These are phyloP conservation scores for Drosophila paracracens DNA, from an alignment of 2,888 invertebrate species.

Conservation along the genomic window DNA sequence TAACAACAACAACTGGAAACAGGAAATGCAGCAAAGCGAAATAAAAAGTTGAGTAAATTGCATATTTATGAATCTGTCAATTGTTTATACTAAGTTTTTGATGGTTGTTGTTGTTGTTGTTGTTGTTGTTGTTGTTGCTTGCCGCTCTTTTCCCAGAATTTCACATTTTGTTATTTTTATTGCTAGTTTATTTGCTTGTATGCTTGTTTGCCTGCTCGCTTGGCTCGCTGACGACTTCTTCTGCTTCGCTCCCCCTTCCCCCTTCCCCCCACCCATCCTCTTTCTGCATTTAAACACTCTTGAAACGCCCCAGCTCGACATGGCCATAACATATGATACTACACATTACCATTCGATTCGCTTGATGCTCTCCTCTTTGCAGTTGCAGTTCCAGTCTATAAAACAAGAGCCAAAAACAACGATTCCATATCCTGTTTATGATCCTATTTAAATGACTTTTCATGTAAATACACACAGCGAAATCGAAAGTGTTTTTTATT, in stretches of 20 bases:
- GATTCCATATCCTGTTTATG: conserved; percentile 34
- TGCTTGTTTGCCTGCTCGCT: not conserved
- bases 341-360: conserved; percentile 50
- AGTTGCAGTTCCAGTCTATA: conserved; percentile 35
- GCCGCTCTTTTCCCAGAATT: conserved; percentile 66
- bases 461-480: conserved; percentile 3
- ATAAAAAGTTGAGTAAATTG: conserved; percentile 80
- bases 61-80: conserved; percentile 82
- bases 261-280: not conserved
- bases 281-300: conserved; percentile 37
- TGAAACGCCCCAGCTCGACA: conserved; percentile 32
- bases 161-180: conserved; percentile 64
- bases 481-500: not conserved
- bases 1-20: conserved; percentile 66
- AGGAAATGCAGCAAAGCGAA: conserved; percentile 80
- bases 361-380: conserved; percentile 32
- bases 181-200: conserved; percentile 48
- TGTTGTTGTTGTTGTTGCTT: conserved; percentile 32
- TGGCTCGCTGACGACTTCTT: conserved; percentile 8
- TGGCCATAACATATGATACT: conserved; percentile 67
- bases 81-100: conserved; percentile 73
- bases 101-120: conserved; percentile 23
- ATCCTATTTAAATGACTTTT: conserved; percentile 23
- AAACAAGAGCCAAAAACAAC: conserved; percentile 9
- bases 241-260: not conserved